phyloP scores from a whole-genome alignment of 2,797 vertebrate species.

The Etheostoma perlongum region DNA sequence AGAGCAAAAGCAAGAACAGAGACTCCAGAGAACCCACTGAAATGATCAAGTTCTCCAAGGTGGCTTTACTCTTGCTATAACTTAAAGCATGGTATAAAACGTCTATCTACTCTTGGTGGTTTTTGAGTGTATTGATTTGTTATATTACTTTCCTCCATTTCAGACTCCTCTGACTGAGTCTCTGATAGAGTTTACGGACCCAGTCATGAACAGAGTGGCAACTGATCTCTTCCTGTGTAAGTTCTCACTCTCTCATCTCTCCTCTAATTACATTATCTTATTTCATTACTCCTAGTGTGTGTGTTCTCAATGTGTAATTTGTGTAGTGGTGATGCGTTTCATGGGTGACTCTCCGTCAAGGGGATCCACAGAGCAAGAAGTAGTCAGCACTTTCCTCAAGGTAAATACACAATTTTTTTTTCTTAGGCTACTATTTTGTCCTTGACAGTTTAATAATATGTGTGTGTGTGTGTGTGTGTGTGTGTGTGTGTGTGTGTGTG shows the following conservation, averaged over 20 bases:
- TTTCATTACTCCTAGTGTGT: conserved; percentile 21
- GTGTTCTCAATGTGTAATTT: conserved; percentile 35
- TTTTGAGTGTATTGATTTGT: not conserved
- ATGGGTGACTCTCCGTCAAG: conserved; percentile 92
- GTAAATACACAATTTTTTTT: conserved; percentile 76
- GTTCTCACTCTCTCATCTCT: conserved; percentile 39
- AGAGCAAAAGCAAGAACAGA: conserved; percentile 69
- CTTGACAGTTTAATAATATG: conserved; percentile 16
- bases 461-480: conserved; percentile 23
- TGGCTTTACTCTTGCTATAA: conserved; percentile 41
- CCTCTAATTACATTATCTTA: conserved; percentile 36
- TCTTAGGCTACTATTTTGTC: not conserved
- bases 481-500: conserved; percentile 20
- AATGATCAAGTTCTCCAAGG: conserved; percentile 93
- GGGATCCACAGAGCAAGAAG: conserved; percentile 90
- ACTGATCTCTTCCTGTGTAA: conserved; percentile 92
- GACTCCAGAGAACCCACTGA: conserved; percentile 81
- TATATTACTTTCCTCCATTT: not conserved
- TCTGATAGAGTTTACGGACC: conserved; percentile 92
- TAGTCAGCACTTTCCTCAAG: conserved; percentile 90
- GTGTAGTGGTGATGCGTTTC: conserved; percentile 94
- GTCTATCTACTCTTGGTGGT: not conserved
- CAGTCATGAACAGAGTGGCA: conserved; percentile 90
- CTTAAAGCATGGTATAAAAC: not conserved
- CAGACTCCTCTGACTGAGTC: conserved; percentile 93